phyloP scores from a whole-genome alignment of 1,140 invertebrate genomes.

The Phymorhynchus buccinoides region DNA sequence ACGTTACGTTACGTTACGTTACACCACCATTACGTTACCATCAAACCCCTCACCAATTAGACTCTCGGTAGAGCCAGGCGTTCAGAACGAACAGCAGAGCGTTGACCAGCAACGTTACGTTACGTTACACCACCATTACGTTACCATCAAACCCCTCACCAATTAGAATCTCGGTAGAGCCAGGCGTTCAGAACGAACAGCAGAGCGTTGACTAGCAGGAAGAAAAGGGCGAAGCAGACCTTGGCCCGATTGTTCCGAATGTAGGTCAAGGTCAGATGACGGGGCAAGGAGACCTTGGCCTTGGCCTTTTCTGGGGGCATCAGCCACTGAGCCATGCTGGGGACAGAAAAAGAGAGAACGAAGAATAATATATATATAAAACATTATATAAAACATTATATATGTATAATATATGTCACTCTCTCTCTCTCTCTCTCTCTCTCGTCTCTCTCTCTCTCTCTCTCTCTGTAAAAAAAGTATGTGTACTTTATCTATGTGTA shows the following conservation, averaged over 20 bases:
- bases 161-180: constrained; percentile 22
- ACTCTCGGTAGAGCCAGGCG: no score
- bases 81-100: no score
- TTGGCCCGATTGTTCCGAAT: constrained; percentile 87
- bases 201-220: constrained; percentile 53
- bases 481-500: background rate
- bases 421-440: background rate
- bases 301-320: constrained; percentile 52
- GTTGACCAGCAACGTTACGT: no score
- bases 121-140: no score
- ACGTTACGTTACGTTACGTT: no score
- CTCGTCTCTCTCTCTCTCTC: background rate
- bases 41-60: no score
- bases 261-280: constrained; percentile 30
- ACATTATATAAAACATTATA: no score
- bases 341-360: background rate
- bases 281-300: constrained; percentile 22
- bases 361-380: no score
- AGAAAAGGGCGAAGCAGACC: constrained; percentile 83
- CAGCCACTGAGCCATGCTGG: constrained; percentile 66
- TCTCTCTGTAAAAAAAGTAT: no score
- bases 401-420: no score
- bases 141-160: no score
- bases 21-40: no score
- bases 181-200: constrained; percentile 76